phyloP scores from a whole-genome alignment of 2,797 vertebrate species.

The Enteromius radiatus region DNA sequence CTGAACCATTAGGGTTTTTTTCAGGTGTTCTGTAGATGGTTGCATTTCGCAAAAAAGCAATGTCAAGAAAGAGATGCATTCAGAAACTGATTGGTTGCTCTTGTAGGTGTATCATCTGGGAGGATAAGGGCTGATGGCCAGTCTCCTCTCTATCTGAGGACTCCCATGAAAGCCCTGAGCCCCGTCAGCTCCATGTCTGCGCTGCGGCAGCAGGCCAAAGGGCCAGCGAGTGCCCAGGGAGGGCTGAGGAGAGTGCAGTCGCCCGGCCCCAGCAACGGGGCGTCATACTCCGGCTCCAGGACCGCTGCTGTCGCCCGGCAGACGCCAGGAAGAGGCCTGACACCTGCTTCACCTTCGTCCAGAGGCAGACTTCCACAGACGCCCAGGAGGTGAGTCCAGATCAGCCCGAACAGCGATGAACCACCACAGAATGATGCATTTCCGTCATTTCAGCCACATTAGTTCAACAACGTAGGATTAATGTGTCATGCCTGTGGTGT shows the following conservation, averaged over 20 bases:
- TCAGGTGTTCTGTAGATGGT: not conserved
- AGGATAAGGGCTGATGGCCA: constrained; percentile 83
- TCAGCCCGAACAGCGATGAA: not conserved
- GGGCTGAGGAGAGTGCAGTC: constrained; percentile 78
- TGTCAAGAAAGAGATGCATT: not conserved
- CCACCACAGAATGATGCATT: not conserved
- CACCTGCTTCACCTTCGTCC: constrained; percentile 65
- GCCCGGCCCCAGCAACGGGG: constrained; percentile 70
- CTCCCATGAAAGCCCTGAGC: constrained; percentile 81
- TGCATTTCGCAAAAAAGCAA: not conserved
- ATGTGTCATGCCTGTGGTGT: too few relatives aligned
- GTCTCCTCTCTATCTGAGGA: constrained; percentile 78
- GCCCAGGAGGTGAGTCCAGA: constrained; percentile 77
- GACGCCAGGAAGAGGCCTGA: constrained; percentile 70
- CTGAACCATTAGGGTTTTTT: not conserved
- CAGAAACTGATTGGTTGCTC: not conserved
- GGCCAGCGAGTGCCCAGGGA: constrained; percentile 76
- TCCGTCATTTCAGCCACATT: not conserved
- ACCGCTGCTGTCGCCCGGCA: constrained; percentile 68
- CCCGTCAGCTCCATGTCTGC: constrained; percentile 76
- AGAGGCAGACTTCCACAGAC: constrained; percentile 82
- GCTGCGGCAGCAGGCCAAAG: constrained; percentile 77
- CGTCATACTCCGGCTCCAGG: constrained; percentile 68
- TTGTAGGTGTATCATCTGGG: constrained; percentile 77
- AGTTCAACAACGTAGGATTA: not conserved